Evolutionary conservation across 2,888 invertebrate genomes (phyloP).

Genomic region (Cantharis nigra): DNA sequence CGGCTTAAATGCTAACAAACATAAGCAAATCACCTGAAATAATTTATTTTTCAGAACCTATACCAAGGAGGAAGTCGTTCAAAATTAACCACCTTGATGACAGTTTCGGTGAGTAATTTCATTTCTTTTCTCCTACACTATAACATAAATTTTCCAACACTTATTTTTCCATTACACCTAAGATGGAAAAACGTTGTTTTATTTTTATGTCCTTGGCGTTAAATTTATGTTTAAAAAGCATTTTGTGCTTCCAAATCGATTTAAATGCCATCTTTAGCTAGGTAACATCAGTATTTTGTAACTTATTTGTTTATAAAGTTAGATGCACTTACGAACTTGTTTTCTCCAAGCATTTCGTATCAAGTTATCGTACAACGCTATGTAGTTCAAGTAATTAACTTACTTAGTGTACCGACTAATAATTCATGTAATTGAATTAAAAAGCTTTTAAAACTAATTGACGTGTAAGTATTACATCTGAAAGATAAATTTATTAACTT

Average conservation of each 20-base stretch:
- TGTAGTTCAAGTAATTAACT: slow-evolving; percentile 22
- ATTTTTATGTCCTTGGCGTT: not conserved
- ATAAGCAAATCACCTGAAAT: not conserved
- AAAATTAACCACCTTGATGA: not conserved
- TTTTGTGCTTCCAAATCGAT: not conserved
- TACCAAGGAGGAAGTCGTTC: not conserved
- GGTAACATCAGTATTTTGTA: not conserved
- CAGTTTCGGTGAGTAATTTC: not conserved
- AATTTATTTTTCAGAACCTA: not conserved
- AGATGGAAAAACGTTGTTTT: not conserved
- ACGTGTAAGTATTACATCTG: not conserved
- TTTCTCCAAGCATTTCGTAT: slow-evolving; percentile 19
- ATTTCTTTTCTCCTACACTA: not conserved
- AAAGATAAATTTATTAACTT: not conserved
- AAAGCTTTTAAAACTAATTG: slow-evolving; percentile 29
- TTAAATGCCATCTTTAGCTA: not conserved
- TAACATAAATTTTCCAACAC: not conserved
- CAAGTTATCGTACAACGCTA: slow-evolving; percentile 16
- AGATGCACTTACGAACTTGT: slow-evolving; percentile 12
- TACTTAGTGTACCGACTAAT: slow-evolving; percentile 23
- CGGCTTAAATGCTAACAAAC: not conserved
- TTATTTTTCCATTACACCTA: not conserved
- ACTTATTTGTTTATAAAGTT: slow-evolving; percentile 5
- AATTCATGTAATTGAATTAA: slow-evolving; percentile 21
- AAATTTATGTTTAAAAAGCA: not conserved